These are phyloP conservation scores for Koerneria pararmatus DNA, from an alignment of 2,888 invertebrate genomes.

Conservation along the genomic window DNA sequence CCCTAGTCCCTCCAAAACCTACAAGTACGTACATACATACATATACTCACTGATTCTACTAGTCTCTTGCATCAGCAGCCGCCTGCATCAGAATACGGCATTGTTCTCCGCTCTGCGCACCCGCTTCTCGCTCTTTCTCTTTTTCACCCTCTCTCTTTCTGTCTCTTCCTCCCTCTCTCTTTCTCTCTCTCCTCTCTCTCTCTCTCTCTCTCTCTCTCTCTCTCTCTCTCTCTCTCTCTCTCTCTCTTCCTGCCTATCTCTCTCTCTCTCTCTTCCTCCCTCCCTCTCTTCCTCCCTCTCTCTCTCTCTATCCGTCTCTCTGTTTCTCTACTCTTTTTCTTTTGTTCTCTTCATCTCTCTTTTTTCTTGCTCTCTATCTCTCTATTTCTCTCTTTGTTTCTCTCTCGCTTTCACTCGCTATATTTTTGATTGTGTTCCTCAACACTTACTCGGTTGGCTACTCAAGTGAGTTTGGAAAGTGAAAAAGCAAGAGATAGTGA, in stretches of 20 bases:
- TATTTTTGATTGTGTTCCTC: background rate
- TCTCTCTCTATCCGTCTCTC: conserved; percentile 4
- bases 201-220: conserved; percentile 4
- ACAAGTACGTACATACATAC: background rate
- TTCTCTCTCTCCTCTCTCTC: conserved; percentile 10
- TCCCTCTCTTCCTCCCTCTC: conserved; percentile 10
- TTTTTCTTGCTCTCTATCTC: background rate
- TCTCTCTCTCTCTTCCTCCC: conserved; percentile 12
- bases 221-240: conserved; percentile 12
- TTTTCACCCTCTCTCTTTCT: conserved; percentile 18
- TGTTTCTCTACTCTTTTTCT: conserved; percentile 11
- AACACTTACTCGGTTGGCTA: too few species aligned
- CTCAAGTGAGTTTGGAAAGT: too few species aligned
- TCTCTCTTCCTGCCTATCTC: background rate
- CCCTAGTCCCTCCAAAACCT: background rate
- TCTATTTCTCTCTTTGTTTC: background rate
- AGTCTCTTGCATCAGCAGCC: too few species aligned
- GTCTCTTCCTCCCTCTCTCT: conserved; percentile 14
- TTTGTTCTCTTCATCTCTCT: background rate
- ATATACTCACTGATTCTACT: background rate
- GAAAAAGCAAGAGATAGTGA: too few species aligned
- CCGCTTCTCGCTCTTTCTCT: conserved; percentile 7
- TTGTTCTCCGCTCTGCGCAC: background rate
- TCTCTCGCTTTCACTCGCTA: background rate
- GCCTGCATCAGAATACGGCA: background rate